Conservation (phyloP, 1,140 invertebrate species). For the Trachymyrmex cornetzi region DNA sequence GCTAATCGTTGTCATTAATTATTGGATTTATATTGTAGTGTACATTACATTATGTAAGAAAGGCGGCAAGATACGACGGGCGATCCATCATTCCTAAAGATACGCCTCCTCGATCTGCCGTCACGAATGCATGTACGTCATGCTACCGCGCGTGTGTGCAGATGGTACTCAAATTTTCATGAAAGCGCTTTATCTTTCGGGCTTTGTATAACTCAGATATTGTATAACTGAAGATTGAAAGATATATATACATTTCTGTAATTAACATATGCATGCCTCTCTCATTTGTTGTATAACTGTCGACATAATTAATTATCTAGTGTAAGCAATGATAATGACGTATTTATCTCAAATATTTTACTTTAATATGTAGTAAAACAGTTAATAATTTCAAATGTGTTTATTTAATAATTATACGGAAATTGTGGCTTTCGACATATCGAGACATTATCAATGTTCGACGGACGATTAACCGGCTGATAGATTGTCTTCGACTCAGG, state of each 20-base stretch:
- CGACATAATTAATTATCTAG: background rate
- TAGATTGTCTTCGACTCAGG: constrained; percentile 62
- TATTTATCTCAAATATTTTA: background rate
- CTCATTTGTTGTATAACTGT: background rate
- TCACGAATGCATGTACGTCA: constrained; percentile 62
- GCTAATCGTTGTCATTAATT: constrained; percentile 75
- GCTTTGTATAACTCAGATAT: constrained; percentile 24
- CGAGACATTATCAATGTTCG: constrained; percentile 45
- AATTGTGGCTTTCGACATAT: background rate
- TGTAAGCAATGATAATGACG: background rate
- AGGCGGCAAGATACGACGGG: constrained; percentile 56
- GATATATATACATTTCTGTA: constrained; percentile 29
- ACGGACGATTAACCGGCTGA: constrained; percentile 70
- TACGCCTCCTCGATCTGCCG: constrained; percentile 64
- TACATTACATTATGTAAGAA: constrained; percentile 62
- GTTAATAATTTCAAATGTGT: background rate
- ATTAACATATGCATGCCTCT: background rate
- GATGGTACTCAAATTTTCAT: constrained; percentile 23
- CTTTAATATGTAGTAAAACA: background rate
- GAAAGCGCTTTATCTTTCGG: constrained; percentile 11
- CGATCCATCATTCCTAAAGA: constrained; percentile 66
- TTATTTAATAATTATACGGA: background rate
- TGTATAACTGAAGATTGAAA: constrained; percentile 24
- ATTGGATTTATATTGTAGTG: constrained; percentile 68
- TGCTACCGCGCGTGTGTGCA: background rate